Evolutionary conservation across 2,113 vertebrate species (phyloP).

Genomic region (Orientallactaga bullata): DNA sequence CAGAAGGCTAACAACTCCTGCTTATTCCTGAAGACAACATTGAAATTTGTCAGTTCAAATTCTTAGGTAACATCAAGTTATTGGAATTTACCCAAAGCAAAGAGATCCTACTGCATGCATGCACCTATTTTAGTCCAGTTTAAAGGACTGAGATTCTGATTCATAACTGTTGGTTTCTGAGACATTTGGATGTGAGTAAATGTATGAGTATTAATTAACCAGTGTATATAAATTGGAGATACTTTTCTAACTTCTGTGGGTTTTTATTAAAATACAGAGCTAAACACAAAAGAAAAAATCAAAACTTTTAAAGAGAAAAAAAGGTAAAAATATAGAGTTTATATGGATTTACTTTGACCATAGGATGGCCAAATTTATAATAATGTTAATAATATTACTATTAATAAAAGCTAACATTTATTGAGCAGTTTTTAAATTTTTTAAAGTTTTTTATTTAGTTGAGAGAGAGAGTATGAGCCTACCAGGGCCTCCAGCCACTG

Average conservation of each 20-base stretch:
- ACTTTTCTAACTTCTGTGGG: slow-evolving; percentile 60
- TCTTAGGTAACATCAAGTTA: slow-evolving; percentile 55
- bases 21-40: slow-evolving; percentile 68
- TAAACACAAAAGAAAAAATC: too few species aligned
- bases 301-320: too few species aligned
- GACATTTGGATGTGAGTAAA: slow-evolving; percentile 59
- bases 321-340: slow-evolving; percentile 42
- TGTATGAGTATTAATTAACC: slow-evolving; percentile 68
- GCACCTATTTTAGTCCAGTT: slow-evolving; percentile 49
- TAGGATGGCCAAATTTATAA: slow-evolving; percentile 52
- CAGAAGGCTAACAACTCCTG: slow-evolving; percentile 3
- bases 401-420: slow-evolving; percentile 66
- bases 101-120: slow-evolving; percentile 63
- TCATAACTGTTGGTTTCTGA: slow-evolving; percentile 64
- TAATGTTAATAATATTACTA: slow-evolving; percentile 49
- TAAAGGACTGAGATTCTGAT: slow-evolving; percentile 52
- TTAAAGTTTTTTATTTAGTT: too few species aligned
- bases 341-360: slow-evolving; percentile 50
- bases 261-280: slow-evolving; percentile 61
- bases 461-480: too few species aligned
- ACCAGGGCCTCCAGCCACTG: too few species aligned
- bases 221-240: slow-evolving; percentile 68
- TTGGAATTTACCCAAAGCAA: slow-evolving; percentile 55
- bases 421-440: slow-evolving; percentile 68
- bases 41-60: slow-evolving; percentile 63